These are phyloP conservation scores for Sebastes oblongus DNA, from an alignment of 2,797 vertebrate genomes.

Conservation along the genomic window DNA sequence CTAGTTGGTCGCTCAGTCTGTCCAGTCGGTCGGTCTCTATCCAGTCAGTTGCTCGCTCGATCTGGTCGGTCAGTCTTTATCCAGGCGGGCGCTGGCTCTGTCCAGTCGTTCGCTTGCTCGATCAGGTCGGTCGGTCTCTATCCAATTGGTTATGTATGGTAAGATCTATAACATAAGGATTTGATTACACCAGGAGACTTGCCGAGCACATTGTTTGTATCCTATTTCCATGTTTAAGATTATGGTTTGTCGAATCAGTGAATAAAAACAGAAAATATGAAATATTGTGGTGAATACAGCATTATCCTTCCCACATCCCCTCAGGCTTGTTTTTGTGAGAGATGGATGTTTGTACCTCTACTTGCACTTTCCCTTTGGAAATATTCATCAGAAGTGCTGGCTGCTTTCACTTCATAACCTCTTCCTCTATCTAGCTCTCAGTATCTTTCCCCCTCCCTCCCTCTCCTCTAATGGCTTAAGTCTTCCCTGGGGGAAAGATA, in stretches of 20 bases:
- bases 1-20: too few relatives aligned
- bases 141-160: not conserved
- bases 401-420: conserved; percentile 73
- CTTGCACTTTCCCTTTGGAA: conserved; percentile 65
- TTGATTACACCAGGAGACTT: not conserved
- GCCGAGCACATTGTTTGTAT: conserved; percentile 3
- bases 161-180: not conserved
- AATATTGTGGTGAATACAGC: conserved; percentile 31
- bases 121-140: not conserved
- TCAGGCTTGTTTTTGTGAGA: conserved; percentile 58
- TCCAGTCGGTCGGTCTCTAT: too few relatives aligned
- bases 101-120: not conserved
- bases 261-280: conserved; percentile 26
- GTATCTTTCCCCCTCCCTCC: conserved; percentile 50
- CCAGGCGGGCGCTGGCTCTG: too few relatives aligned
- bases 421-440: conserved; percentile 56
- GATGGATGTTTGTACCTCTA: conserved; percentile 68
- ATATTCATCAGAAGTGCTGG: conserved; percentile 71
- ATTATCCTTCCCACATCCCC: conserved; percentile 33
- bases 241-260: conserved; percentile 26
- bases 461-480: conserved; percentile 75
- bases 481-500: conserved; percentile 73
- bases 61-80: too few relatives aligned
- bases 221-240: conserved; percentile 16
- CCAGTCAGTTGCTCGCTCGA: too few relatives aligned